Conservation (phyloP, 1,140 invertebrate species). For the Hestina assimilis region DNA sequence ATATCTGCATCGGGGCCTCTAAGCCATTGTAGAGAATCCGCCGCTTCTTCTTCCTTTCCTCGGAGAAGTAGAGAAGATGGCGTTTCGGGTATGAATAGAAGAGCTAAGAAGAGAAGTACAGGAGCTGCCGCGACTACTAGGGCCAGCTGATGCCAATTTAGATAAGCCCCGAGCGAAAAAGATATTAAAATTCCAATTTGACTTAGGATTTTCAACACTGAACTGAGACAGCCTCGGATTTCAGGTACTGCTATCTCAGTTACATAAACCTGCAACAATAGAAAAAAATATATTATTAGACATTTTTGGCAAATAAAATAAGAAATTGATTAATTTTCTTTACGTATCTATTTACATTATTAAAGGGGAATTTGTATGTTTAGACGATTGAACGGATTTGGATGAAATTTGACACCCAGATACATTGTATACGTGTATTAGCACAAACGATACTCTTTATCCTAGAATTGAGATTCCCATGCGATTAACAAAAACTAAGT, state of each 20-base stretch:
- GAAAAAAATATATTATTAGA: no score
- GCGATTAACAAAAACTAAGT: no score
- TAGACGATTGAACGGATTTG: no score
- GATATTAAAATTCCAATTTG: constrained; percentile 90
- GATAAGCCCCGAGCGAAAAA: constrained; percentile 88
- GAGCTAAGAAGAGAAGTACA: constrained; percentile 82
- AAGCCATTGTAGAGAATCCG: constrained; percentile 86
- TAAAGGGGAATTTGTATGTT: no score
- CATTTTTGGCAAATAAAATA: no score
- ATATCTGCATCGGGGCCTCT: constrained; percentile 86
- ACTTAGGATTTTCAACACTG: constrained; percentile 90
- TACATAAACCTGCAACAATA: constrained; percentile 86
- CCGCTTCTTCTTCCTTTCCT: constrained; percentile 88
- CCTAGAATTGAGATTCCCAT: no score
- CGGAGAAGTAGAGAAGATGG: constrained; percentile 88
- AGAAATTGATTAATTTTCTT: no score
- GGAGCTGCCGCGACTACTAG: constrained; percentile 87
- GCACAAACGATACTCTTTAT: no score
- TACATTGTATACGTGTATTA: no score
- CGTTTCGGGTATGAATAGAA: constrained; percentile 89
- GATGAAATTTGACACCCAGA: no score
- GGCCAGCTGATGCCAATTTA: constrained; percentile 90
- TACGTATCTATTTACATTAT: no score
- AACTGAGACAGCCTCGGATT: constrained; percentile 90
- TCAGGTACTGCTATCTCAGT: constrained; percentile 93